phyloP scores from a whole-genome alignment of 2,888 invertebrate species.

The Hylaea fasciaria region DNA sequence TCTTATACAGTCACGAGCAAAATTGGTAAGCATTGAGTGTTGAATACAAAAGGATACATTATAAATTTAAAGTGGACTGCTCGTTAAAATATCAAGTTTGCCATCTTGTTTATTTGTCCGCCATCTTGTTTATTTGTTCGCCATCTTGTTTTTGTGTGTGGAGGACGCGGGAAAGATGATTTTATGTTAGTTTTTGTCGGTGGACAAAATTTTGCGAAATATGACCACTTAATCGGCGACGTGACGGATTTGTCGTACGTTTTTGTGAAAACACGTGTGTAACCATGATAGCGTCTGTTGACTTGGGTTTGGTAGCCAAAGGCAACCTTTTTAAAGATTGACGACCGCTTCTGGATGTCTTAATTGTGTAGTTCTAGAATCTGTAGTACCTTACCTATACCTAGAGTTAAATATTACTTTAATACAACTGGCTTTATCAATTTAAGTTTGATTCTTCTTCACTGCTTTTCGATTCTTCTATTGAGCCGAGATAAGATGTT shows the following conservation, averaged over 20 bases:
- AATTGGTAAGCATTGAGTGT: conserved; percentile 71
- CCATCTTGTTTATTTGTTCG: conserved; percentile 44
- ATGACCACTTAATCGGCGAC: conserved; percentile 15
- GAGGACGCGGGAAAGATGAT: conserved; percentile 3
- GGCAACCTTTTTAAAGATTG: no score
- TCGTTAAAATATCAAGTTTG: conserved; percentile 78
- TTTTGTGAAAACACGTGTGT: not conserved
- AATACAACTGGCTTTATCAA: no score
- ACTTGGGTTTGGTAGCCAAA: no score
- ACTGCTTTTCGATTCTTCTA: no score
- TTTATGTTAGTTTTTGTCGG: conserved; percentile 11
- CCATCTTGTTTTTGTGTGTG: conserved; percentile 12
- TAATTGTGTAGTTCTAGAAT: no score
- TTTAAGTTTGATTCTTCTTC: no score
- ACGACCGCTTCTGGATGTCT: no score
- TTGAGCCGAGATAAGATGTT: no score
- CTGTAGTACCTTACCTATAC: no score
- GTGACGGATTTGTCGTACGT: not conserved
- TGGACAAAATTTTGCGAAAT: conserved; percentile 14
- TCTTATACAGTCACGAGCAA: conserved; percentile 56
- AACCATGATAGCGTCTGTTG: no score
- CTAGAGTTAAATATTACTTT: no score
- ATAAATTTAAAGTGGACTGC: conserved; percentile 77
- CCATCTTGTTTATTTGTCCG: conserved; percentile 50
- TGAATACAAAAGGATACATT: conserved; percentile 78